These are phyloP conservation scores for Panurus biarmicus DNA, from an alignment of 2,113 vertebrate genomes.

Conservation along the genomic window DNA sequence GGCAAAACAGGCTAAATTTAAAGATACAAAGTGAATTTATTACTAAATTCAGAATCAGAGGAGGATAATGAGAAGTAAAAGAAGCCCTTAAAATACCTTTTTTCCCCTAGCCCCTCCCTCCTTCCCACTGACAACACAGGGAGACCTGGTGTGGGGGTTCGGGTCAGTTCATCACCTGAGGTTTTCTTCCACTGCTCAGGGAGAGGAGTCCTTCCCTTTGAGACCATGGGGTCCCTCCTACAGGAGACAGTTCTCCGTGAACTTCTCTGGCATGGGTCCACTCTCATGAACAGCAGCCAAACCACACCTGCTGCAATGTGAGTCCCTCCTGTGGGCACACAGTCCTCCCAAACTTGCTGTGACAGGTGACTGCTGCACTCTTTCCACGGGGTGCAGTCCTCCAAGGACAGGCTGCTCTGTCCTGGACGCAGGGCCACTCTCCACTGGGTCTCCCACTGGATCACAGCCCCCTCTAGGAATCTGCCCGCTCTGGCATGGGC, in stretches of 20 bases:
- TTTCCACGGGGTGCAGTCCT: not conserved
- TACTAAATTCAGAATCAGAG: not conserved
- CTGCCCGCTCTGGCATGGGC: accelerated
- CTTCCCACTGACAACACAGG: not conserved
- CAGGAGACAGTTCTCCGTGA: accelerated
- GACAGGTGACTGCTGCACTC: too few species aligned
- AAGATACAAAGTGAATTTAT: too few species aligned
- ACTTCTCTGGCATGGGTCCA: accelerated
- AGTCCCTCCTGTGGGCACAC: not conserved
- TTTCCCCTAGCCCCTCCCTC: too few species aligned
- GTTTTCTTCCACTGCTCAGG: not conserved
- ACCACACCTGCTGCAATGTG: not conserved
- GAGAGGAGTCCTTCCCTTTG: not conserved
- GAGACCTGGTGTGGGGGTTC: not conserved
- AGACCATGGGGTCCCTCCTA: not conserved
- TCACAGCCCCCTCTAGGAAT: not conserved
- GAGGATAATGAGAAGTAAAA: not conserved
- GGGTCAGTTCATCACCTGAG: not conserved
- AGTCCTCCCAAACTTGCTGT: not conserved
- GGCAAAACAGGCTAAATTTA: not conserved
- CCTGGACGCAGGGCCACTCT: not conserved
- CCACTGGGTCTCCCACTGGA: not conserved
- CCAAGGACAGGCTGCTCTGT: not conserved
- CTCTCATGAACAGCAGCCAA: not conserved
- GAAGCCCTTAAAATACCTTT: not conserved